phyloP scores from a whole-genome alignment of 2,113 vertebrate genomes.

The Ptyas mucosa region DNA sequence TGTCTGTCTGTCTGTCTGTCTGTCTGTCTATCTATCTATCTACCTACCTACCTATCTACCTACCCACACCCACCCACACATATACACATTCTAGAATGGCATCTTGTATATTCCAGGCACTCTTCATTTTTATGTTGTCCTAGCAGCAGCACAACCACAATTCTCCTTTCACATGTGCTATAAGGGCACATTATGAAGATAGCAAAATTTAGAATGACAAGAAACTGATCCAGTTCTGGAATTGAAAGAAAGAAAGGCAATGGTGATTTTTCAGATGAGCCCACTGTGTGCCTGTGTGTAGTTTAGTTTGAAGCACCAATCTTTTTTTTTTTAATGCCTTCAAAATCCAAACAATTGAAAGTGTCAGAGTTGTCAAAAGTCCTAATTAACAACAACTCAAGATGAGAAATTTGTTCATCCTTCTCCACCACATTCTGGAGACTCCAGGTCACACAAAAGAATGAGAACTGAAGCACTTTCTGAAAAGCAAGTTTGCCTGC shows the following conservation, averaged over 20 bases:
- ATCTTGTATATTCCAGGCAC: not conserved
- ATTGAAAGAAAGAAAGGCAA: not conserved
- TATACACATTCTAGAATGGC: not conserved
- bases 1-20: not conserved
- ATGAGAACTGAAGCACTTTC: constrained; percentile 1
- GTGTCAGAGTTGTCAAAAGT: not conserved
- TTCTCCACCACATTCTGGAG: not conserved
- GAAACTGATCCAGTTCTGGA: not conserved
- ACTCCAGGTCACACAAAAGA: constrained; percentile 45
- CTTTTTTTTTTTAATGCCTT: not conserved
- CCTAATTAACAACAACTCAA: not conserved
- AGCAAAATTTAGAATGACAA: not conserved
- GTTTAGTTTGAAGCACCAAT: not conserved
- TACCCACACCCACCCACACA: not conserved
- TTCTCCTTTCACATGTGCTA: not conserved
- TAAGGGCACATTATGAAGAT: not conserved
- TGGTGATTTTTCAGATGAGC: not conserved
- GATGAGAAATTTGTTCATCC: not conserved
- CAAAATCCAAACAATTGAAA: not conserved
- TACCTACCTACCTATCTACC: not conserved
- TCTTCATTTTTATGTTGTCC: not conserved
- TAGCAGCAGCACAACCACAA: not conserved
- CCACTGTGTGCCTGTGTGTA: not conserved
- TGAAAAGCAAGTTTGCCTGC: constrained; percentile 35
- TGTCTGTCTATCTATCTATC: not conserved